Evolutionary conservation across 2,888 invertebrate genomes (phyloP).

Genomic region (Bimastos eiseni): DNA sequence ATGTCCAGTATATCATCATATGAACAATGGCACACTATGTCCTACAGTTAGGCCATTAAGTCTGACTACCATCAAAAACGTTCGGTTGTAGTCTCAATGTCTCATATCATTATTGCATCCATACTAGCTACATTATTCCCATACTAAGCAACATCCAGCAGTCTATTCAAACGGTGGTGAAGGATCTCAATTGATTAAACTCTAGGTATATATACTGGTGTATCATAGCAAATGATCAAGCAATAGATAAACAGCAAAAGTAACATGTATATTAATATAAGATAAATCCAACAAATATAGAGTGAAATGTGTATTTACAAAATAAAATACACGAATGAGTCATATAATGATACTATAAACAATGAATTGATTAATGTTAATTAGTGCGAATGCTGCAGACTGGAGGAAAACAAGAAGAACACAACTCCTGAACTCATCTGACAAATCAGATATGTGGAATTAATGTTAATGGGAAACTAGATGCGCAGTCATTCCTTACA

Average conservation of each 20-base stretch:
- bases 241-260: too few species aligned
- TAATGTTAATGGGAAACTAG: not conserved
- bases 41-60: too few species aligned
- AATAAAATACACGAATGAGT: not conserved
- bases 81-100: too few species aligned
- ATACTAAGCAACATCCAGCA: too few species aligned
- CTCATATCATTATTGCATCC: too few species aligned
- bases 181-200: not conserved
- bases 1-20: too few species aligned
- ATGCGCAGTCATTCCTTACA: not conserved
- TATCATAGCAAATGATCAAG: not conserved
- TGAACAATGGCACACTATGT: too few species aligned
- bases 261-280: not conserved
- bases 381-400: not conserved
- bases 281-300: too few species aligned
- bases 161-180: not conserved
- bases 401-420: not conserved
- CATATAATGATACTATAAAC: too few species aligned
- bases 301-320: not conserved
- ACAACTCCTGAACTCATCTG: not conserved
- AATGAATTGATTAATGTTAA: too few species aligned
- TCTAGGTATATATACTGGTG: not conserved
- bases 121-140: too few species aligned
- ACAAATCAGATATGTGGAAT: not conserved
- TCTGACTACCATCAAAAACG: too few species aligned